Base-by-base conservation (phyloP, 1,140 invertebrate genomes). In the Tachypleus tridentatus region DNA sequence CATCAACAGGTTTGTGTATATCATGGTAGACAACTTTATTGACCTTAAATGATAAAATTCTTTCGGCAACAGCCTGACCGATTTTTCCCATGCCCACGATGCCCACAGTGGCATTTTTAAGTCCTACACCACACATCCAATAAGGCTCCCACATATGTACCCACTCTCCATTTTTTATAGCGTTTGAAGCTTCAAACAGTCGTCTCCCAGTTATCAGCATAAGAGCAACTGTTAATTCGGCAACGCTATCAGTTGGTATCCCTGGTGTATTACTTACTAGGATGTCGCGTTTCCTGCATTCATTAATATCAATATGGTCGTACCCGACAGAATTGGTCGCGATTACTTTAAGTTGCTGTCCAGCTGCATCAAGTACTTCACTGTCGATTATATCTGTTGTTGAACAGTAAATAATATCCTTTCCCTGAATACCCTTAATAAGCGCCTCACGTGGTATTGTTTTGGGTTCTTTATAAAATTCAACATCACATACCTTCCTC, bases 271-370 rank as follows among this genome's bases (percentile, higher is more conserved):
- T 65, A 48, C 64, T 57, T 6, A 69, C 67, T 4, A 29, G 48
- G 6, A 70, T 68, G n/a, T 63, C 60, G 51, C 64, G 61, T 11
- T 29, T 48, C 76, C 63, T 61, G 70, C 67, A 50, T 72, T 70
- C 78, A 5, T 72, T 69, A 4, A 78, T 57, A 69, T 81, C 78
- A 64, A 82, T 74, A 65, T 82, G 80, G 49, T 82, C 80, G 66
- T 77, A 74, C 0, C 93, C 94, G 7, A 95, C 93, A 3, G 92
- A 94, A 79, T 93, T 89, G 1, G 92, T 93, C 0, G 82, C 84
- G 10, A 97, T 81, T 4, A 93, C 88, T 79, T 91, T 90, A 57
- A 97, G 77, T 53, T 83, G 80, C 66, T 70, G 67, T 75, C 77
- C 77, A 57, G 66, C 66, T 7, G 53, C 62, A 57, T 67, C 66